Evolutionary conservation across 2,797 vertebrate species (phyloP), one percentile per base, ranked within the genome.

Genomic region (Lates japonicus): DNA sequence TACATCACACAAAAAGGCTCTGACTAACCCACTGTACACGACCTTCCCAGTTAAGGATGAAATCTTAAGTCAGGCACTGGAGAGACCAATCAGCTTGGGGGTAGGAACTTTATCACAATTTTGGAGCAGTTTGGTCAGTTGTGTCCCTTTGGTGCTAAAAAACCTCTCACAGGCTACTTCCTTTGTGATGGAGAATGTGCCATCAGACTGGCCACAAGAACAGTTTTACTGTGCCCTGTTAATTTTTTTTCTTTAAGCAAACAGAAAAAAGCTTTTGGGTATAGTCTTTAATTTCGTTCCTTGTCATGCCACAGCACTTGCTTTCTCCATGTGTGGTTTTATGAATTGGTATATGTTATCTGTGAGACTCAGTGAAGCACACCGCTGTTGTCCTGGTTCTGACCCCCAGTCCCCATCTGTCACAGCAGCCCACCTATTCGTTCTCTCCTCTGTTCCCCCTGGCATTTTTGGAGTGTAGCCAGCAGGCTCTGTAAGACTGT

Each of bases 331-430:
- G 84, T 82, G 87, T 78, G 85, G 58, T 82, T 85, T 82, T 72
- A 51, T 87, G 82, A 89, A 81, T 82, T 70, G 9, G 74, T 74
- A 67, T 82, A 76, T 76, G 68, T 80, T 75, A 81, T 74, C 84
- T 83, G 65, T 87, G 83, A 80, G 85, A 88, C 70, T 86, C 69
- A 78, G 75, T 85, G 80, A 88, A 88, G 88, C 88, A 83, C 75
- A 87, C 73, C 67, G 69, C 73, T 81, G 69, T 60, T 92, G 87
- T 87, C 85, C 90, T 85, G 78, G 64, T 57, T 83, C 81, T 90
- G 90, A 87, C 78, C 90, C 74, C 58, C 12, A 66, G 49, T 76
- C 51, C 58, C 87, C 84, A 85, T 90, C 90, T 91, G 87, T 88
- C 87, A 88, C 80, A 76, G 77, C 78, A 75, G 85, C 85, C 80